phyloP scores from a whole-genome alignment of 2,113 vertebrate genomes.

The Eretmochelys imbricata region DNA sequence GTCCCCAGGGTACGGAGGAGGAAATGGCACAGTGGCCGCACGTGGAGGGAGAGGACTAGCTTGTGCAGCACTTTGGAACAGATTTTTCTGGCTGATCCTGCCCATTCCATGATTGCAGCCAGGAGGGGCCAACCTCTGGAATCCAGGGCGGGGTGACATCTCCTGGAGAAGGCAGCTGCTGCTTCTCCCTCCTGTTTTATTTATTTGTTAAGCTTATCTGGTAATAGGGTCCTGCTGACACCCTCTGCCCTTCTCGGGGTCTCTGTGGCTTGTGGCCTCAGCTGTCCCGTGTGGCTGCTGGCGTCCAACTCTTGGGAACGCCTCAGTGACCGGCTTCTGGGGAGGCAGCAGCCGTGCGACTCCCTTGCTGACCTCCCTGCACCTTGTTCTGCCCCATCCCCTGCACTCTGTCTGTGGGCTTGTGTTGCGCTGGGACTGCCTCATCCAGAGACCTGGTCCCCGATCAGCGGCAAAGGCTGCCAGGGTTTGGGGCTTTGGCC shows the following conservation, averaged over 20 bases:
- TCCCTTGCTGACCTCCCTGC: neutral
- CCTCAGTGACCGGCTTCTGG: neutral
- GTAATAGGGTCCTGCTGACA: neutral
- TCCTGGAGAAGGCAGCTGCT: neutral
- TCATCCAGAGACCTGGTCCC: neutral
- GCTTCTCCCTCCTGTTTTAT: no score
- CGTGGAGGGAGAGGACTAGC: neutral
- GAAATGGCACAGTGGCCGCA: neutral
- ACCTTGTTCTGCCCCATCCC: neutral
- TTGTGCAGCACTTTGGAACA: neutral
- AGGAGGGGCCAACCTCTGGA: neutral
- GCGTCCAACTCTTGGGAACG: neutral
- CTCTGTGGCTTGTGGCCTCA: no score
- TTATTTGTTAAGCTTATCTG: neutral
- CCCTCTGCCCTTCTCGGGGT: neutral
- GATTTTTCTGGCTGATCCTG: neutral
- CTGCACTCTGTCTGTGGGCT: neutral
- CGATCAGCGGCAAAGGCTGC: neutral
- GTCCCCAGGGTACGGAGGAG: neutral
- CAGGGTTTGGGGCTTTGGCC: neutral
- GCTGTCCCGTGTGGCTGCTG: neutral
- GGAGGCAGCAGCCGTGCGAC: neutral
- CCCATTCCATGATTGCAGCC: neutral
- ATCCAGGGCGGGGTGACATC: neutral
- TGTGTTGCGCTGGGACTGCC: neutral